Evolutionary conservation across 1,140 invertebrate species (phyloP).

Genomic region (Drosophila ohnishii): DNA sequence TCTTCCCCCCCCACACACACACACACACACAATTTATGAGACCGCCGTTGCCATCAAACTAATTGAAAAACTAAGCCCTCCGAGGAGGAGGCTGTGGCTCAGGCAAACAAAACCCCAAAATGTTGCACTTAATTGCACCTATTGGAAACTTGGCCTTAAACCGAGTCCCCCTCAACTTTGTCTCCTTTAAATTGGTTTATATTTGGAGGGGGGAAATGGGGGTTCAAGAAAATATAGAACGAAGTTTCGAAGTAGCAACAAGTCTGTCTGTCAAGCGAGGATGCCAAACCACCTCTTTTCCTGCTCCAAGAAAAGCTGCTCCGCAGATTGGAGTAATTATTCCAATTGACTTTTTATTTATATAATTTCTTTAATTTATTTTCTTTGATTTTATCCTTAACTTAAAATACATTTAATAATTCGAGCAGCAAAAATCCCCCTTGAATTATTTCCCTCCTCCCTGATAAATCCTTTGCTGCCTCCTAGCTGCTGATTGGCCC

Average conservation of each 20-base stretch:
- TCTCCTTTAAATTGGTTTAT: constrained; percentile 61
- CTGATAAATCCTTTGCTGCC: too few species aligned
- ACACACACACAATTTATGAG: constrained; percentile 42
- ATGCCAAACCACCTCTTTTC: constrained; percentile 20
- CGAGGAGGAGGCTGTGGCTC: constrained; percentile 11
- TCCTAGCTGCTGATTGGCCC: too few species aligned
- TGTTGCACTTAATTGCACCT: constrained; percentile 75
- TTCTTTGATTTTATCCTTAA: too few species aligned
- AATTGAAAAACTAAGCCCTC: constrained; percentile 72
- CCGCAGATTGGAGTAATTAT: constrained; percentile 54
- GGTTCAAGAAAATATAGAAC: not conserved
- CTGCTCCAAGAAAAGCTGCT: not conserved
- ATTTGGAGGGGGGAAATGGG: constrained; percentile 18
- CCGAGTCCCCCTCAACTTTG: constrained; percentile 1
- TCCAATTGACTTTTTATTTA: constrained; percentile 51
- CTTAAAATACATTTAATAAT: too few species aligned
- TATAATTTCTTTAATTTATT: too few species aligned
- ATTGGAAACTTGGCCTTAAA: constrained; percentile 58
- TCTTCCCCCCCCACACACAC: not conserved
- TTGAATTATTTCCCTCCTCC: too few species aligned
- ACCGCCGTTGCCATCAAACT: constrained; percentile 55
- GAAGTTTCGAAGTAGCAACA: constrained; percentile 15
- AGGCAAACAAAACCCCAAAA: constrained; percentile 69
- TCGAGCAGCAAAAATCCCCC: too few species aligned
- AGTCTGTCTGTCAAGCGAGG: constrained; percentile 41